These are phyloP conservation scores for Amiota mariae DNA, from an alignment of 2,888 invertebrate genomes.

Conservation along the genomic window DNA sequence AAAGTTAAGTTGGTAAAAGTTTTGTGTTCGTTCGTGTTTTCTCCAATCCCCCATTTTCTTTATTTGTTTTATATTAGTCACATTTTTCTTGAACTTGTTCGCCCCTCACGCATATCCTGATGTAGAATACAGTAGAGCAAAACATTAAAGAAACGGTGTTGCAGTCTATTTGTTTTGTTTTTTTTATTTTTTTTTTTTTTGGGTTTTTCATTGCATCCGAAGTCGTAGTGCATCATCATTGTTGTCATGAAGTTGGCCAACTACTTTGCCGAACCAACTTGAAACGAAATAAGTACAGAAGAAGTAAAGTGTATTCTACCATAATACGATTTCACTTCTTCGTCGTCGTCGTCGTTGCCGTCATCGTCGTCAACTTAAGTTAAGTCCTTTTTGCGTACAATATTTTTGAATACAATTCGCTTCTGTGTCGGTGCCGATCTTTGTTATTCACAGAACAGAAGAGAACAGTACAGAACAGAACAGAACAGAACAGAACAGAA, in stretches of 20 bases:
- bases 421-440: neutral
- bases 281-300: constrained; percentile 6
- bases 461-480: too few species aligned
- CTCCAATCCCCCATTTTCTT: too few species aligned
- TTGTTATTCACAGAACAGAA: neutral
- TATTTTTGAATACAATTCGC: too few species aligned
- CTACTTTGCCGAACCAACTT: constrained; percentile 2
- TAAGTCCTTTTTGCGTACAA: too few species aligned
- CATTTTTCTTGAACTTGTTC: constrained; percentile 14
- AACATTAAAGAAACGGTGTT: too few species aligned
- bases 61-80: constrained; percentile 16
- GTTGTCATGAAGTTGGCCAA: neutral
- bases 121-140: neutral
- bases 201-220: neutral
- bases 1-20: constrained; percentile 15
- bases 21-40: neutral
- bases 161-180: neutral
- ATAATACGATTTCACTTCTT: constrained; percentile 12
- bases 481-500: neutral
- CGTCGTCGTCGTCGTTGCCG: neutral
- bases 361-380: neutral
- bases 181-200: neutral
- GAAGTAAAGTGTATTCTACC: constrained; percentile 12
- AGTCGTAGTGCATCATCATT: neutral
- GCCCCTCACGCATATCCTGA: neutral